Percentiles rank a stretch among this genome's conserved stretches.
These are phyloP conservation scores for Lateolabrax maculatus DNA, from an alignment of 2,797 vertebrate genomes.

Conservation along the genomic window DNA sequence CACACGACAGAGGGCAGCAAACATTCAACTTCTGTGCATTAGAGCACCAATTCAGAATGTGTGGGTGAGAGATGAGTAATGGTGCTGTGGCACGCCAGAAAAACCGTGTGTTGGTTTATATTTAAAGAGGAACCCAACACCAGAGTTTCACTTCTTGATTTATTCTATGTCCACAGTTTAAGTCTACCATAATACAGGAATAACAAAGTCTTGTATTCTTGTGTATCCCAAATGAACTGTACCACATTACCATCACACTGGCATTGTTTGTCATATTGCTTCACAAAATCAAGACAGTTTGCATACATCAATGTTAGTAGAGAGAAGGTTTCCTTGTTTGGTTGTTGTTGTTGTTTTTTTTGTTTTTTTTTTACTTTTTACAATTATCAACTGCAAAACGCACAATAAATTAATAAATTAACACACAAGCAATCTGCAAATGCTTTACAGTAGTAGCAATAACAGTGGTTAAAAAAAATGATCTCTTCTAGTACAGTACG, in stretches of 20 bases:
- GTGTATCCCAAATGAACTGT: slow-evolving; percentile 85
- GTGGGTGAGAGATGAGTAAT: slow-evolving; percentile 9
- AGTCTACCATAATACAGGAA: slow-evolving; percentile 83
- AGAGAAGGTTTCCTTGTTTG: slow-evolving; percentile 74
- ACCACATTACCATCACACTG: slow-evolving; percentile 85
- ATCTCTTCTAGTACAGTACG: slow-evolving; percentile 80
- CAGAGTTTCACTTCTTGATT: slow-evolving; percentile 76
- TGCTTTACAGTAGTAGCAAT: slow-evolving; percentile 87
- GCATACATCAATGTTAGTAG: slow-evolving; percentile 88
- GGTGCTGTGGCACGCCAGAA: neutral
- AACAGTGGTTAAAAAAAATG: slow-evolving; percentile 81
- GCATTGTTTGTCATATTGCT: slow-evolving; percentile 84
- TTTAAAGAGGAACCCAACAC: slow-evolving; percentile 47
- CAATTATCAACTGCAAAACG: slow-evolving; percentile 83
- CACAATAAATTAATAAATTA: slow-evolving; percentile 99
- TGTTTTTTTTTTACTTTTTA: slow-evolving; percentile 68
- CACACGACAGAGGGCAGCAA: slow-evolving; percentile 62
- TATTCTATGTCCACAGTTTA: slow-evolving; percentile 85
- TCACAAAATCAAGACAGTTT: slow-evolving; percentile 85
- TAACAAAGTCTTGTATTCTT: slow-evolving; percentile 74
- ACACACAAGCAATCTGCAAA: slow-evolving; percentile 93
- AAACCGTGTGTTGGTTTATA: slow-evolving; percentile 17
- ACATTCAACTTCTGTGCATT: neutral
- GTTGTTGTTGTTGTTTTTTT: slow-evolving; percentile 59
- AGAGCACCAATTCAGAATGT: slow-evolving; percentile 13